phyloP scores from a whole-genome alignment of 2,113 vertebrate genomes.

The Embiotoca jacksoni region DNA sequence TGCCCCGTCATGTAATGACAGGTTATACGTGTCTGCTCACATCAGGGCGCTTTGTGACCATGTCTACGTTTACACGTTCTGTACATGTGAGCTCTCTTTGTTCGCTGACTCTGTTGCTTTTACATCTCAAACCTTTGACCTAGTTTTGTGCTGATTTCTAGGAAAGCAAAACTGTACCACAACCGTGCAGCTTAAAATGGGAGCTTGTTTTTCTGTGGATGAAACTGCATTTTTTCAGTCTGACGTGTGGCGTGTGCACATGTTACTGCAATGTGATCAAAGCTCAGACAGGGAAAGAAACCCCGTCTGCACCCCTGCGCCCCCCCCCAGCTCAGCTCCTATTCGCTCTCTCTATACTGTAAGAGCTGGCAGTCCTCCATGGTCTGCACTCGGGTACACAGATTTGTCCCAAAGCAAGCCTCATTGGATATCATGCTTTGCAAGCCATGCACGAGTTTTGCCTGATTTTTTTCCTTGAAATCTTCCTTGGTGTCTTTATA shows the following conservation, averaged over 20 bases:
- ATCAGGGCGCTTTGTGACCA: background rate
- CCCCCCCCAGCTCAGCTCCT: background rate
- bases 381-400: background rate
- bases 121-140: conserved; percentile 57
- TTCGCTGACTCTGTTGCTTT: background rate
- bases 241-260: conserved; percentile 40
- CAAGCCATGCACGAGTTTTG: background rate
- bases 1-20: background rate
- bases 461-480: background rate
- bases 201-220: conserved; percentile 13
- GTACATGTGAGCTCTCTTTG: background rate
- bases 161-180: conserved; percentile 34
- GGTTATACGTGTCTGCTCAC: background rate
- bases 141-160: conserved; percentile 47
- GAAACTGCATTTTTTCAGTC: conserved; percentile 6
- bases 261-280: conserved; percentile 47
- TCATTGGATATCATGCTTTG: background rate
- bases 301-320: conserved; percentile 3
- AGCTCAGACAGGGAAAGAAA: conserved; percentile 24
- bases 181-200: background rate
- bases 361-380: background rate
- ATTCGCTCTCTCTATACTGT: background rate
- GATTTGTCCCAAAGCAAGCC: background rate
- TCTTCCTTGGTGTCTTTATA: background rate
- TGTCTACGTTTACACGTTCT: background rate